A percentile compares a stretch with the other conserved stretches of the same genome.
Conservation (phyloP, 2,797 vertebrate genomes). For the Mycteria americana region DNA sequence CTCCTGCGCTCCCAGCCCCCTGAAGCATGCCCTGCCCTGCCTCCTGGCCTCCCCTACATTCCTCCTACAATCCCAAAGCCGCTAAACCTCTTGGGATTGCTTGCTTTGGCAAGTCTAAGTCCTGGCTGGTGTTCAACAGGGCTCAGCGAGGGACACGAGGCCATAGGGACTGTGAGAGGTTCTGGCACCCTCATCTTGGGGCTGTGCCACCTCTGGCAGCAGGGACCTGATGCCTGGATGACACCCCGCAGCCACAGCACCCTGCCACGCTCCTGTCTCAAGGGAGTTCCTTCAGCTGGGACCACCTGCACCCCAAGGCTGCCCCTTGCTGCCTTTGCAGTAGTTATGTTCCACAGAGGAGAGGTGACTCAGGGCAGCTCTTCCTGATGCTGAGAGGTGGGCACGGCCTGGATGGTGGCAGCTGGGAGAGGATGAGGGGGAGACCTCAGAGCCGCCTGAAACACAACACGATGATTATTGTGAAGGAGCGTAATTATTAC, state of each 20-base stretch:
- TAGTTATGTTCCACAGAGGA: background rate
- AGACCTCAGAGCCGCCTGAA: background rate
- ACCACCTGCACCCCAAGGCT: background rate
- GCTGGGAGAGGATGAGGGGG: background rate
- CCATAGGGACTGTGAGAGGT: background rate
- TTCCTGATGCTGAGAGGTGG: background rate
- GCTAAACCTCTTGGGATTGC: background rate
- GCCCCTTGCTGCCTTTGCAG: background rate
- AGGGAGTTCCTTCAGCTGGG: background rate
- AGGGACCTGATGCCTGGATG: background rate
- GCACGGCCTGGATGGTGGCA: background rate
- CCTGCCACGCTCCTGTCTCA: background rate
- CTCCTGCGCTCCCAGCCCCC: background rate
- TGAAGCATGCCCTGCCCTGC: background rate
- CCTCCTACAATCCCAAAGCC: background rate
- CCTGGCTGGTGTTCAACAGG: background rate
- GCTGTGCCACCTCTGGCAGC: background rate
- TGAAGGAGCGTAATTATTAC: background rate
- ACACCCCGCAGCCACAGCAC: background rate
- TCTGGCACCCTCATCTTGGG: background rate
- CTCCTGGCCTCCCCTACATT: background rate
- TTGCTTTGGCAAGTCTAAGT: background rate
- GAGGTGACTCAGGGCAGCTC: background rate
- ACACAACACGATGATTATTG: background rate
- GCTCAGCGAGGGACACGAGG: background rate